Conservation (phyloP, 92 coral and sea anemone species). For the Isaurus tuberculatus region DNA sequence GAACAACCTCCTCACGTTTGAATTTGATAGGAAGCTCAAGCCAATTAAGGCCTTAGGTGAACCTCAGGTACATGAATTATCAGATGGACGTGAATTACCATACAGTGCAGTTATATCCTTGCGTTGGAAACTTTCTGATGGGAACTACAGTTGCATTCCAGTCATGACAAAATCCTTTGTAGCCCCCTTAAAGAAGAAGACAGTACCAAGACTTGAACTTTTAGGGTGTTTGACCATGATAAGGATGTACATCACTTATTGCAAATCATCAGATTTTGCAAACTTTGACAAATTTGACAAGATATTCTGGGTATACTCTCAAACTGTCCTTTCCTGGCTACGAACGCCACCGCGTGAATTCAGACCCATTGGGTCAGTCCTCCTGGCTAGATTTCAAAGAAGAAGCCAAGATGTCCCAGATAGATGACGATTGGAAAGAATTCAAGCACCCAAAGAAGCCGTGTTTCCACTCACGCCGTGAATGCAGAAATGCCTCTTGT, state of each 20-base stretch:
- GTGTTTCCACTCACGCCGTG: background rate
- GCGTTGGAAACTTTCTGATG: constrained; percentile 68
- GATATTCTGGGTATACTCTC: constrained; percentile 71
- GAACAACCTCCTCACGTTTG: constrained; percentile 57
- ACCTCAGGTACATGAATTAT: constrained; percentile 71
- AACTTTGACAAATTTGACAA: constrained; percentile 49
- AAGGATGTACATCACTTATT: constrained; percentile 57
- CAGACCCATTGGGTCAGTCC: constrained; percentile 69
- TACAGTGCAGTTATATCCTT: constrained; percentile 67
- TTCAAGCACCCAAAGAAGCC: constrained; percentile 31
- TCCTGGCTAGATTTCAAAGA: constrained; percentile 64
- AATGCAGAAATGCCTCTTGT: background rate
- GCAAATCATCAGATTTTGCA: constrained; percentile 56
- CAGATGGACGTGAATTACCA: constrained; percentile 72
- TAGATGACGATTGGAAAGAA: constrained; percentile 6
- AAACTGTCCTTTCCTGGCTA: constrained; percentile 70
- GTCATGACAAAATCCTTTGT: constrained; percentile 66
- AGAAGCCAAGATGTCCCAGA: background rate
- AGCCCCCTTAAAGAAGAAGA: constrained; percentile 68
- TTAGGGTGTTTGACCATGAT: constrained; percentile 63
- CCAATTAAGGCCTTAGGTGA: constrained; percentile 63
- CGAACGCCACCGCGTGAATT: constrained; percentile 62
- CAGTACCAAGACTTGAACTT: constrained; percentile 70
- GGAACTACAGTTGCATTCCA: constrained; percentile 57
- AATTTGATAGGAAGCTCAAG: constrained; percentile 65